Conservation (phyloP, 2,888 invertebrate species). For the Conomelus anceps region DNA sequence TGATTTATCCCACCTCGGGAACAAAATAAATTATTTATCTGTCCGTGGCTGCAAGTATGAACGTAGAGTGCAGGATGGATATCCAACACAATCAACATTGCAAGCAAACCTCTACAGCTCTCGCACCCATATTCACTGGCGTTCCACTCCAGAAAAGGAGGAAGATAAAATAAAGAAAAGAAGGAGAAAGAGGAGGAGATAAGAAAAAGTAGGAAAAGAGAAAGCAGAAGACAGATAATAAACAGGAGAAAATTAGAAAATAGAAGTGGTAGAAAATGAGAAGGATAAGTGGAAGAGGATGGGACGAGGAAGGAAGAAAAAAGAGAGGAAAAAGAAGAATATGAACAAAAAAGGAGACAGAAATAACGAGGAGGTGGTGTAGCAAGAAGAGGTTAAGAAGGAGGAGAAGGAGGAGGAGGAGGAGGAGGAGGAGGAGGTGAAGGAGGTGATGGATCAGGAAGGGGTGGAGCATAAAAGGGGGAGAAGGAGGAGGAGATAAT, state of each 20-base stretch:
- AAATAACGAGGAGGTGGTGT: neutral
- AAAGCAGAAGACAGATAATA: no score
- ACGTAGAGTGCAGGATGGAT: neutral
- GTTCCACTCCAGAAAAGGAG: neutral
- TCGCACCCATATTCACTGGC: neutral
- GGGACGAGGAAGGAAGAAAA: neutral
- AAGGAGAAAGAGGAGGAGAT: neutral
- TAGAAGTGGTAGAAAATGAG: neutral
- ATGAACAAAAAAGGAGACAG: neutral
- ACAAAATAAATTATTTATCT: conserved; percentile 30
- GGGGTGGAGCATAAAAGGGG: no score
- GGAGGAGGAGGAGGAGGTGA: neutral
- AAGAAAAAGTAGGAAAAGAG: neutral
- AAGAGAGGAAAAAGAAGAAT: neutral
- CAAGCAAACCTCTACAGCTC: neutral
- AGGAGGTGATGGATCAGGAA: neutral
- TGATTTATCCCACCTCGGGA: conserved; percentile 28
- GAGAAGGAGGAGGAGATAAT: neutral
- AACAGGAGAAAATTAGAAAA: no score
- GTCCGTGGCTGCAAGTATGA: neutral
- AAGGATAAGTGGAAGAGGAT: neutral
- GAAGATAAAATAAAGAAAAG: neutral
- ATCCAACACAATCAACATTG: neutral
- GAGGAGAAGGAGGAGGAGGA: no score
- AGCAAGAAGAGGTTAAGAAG: no score